Conservation (phyloP, 2,113 vertebrate genomes). For the Pedetes capensis region DNA sequence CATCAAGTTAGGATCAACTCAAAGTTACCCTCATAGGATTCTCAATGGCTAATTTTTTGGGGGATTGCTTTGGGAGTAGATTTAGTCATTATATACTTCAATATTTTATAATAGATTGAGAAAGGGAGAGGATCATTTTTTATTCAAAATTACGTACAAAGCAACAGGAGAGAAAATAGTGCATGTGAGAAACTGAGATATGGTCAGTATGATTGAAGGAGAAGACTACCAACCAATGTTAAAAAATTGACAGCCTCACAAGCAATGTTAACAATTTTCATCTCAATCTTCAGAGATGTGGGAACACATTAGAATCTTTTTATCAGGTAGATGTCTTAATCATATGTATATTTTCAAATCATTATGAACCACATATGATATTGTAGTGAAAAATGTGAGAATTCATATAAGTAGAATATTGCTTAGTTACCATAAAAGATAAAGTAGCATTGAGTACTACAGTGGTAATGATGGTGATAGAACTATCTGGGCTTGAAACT, state of each 20-base stretch:
- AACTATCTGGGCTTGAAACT: neutral
- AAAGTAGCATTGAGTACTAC: neutral
- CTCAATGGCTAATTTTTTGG: no score
- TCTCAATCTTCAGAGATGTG: neutral
- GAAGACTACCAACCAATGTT: no score
- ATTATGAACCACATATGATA: neutral
- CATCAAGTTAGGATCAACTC: no score
- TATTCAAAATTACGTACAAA: neutral
- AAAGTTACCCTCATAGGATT: no score
- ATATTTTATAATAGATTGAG: neutral
- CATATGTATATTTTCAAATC: neutral
- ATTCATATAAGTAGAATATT: neutral
- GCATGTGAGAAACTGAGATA: neutral
- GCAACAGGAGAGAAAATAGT: neutral
- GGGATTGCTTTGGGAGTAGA: no score
- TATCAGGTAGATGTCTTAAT: neutral
- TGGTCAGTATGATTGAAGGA: neutral
- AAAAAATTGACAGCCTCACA: no score
- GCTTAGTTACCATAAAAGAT: neutral
- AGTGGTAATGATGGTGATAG: neutral
- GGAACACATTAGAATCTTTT: neutral
- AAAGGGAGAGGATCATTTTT: neutral
- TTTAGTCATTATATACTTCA: neutral
- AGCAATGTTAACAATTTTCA: neutral
- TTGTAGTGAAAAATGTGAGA: neutral